Evolutionary conservation across 2,888 invertebrate species (phyloP).

Genomic region (Metacarcinus magister): DNA sequence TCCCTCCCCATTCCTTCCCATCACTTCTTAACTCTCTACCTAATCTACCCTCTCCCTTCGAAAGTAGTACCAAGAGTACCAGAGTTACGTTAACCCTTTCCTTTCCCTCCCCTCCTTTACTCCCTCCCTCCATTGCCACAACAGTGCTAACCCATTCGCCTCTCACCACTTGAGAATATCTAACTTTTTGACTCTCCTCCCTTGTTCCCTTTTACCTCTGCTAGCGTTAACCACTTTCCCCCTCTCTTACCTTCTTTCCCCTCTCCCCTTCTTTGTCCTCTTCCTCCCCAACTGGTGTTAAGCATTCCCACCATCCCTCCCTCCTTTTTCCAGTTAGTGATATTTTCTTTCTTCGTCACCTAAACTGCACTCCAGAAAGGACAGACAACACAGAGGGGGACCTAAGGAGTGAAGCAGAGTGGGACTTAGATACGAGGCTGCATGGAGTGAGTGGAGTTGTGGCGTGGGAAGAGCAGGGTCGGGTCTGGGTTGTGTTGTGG

Average conservation of each 20-base stretch:
- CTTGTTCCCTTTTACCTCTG: neutral
- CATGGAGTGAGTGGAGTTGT: neutral
- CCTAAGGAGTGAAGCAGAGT: no score
- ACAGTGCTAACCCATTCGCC: neutral
- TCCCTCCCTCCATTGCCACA: neutral
- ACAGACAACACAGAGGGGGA: neutral
- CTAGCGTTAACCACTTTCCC: neutral
- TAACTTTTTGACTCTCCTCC: neutral
- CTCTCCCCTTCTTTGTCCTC: neutral
- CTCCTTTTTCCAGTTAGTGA: neutral
- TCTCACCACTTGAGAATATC: neutral
- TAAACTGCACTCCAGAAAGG: neutral
- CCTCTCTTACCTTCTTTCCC: neutral
- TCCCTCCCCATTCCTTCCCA: neutral
- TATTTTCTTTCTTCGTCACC: neutral
- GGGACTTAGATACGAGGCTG: no score
- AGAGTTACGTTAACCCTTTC: neutral
- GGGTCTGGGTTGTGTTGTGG: no score
- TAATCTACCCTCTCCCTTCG: neutral
- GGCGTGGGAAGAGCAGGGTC: neutral
- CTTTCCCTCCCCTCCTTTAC: constrained; percentile 33
- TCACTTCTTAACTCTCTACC: neutral
- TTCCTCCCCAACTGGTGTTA: neutral
- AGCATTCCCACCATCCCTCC: neutral
- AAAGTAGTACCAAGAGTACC: no score